Base-by-base conservation (phyloP, 2,797 vertebrate species). In the Fistularia commersonii region DNA sequence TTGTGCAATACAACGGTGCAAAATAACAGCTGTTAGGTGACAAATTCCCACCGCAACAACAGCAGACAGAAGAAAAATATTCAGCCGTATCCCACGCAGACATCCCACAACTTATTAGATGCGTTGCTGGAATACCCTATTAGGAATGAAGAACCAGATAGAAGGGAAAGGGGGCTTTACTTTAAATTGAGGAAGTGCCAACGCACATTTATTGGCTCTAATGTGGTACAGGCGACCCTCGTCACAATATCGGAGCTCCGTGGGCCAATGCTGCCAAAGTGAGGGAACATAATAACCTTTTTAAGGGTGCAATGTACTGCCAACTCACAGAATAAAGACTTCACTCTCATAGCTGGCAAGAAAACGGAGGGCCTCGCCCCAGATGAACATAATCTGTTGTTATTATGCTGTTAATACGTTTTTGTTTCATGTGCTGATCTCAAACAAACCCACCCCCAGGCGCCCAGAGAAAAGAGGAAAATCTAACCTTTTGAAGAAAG, bases 191-290 rank as follows among this genome's bases (percentile, higher is more conserved):
- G 89, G 78, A 86, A 92, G 91, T 92, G 91, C 85, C 89, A 91
- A 89, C 87, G 90, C 91, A 92, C 91, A 92, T 91, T 91, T 92
- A 92, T 91, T 91, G 89, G 89, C 87, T 89, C 80, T 92, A 92
- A 92, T 92, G 91, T 84, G 91, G 81, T 87, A 80, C 83, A 79
- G 86, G 74, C 86, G 64, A 77, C 86, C 81, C 68, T 74, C 64
- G 76, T 79, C 81, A 85, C 74, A 79, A 80, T 72, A 77, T 70
- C 45, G 45, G 59, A 61, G 80, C 84, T 76, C 73, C 12, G 64
- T 64, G 71, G 76, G 81, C 77, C 66, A 36, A 64, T 76, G 77
- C 84, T 70, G 77, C 81, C 77, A 86, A 77, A 82, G 80, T 64
- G 77, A 75, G 75, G 76, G 74, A 84, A 89, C 88, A 89, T 90